These are phyloP conservation scores for Homarus americanus DNA, from an alignment of 1,140 invertebrate genomes.

Conservation along the genomic window DNA sequence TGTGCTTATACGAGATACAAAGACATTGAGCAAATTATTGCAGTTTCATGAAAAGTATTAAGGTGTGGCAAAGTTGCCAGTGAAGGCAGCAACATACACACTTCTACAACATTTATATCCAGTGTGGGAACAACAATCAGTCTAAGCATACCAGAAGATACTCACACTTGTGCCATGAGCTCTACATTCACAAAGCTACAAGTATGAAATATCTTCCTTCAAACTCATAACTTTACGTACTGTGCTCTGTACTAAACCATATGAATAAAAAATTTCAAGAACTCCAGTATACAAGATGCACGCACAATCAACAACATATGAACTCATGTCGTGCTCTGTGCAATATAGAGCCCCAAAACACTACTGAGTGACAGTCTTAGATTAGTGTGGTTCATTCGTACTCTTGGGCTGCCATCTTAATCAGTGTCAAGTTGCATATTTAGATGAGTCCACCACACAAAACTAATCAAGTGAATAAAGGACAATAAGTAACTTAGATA, in stretches of 20 bases:
- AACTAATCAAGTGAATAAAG: not conserved
- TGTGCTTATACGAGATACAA: conserved; percentile 17
- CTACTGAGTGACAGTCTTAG: not conserved
- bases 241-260: not conserved
- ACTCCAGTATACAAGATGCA: not conserved
- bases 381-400: not conserved
- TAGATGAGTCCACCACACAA: not conserved
- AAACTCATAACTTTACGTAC: conserved; percentile 20
- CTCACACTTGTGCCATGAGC: not conserved
- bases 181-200: not conserved
- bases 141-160: not conserved
- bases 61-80: not conserved
- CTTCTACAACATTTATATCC: conserved; percentile 26
- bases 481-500: not conserved
- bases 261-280: not conserved
- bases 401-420: not conserved
- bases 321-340: not conserved
- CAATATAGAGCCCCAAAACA: not conserved
- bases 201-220: conserved; percentile 19
- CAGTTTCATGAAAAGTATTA: conserved; percentile 27
- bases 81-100: conserved; percentile 14
- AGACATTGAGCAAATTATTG: conserved; percentile 56
- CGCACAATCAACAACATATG: not conserved
- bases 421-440: not conserved
- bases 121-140: not conserved